Evolutionary conservation across 2,888 invertebrate genomes (phyloP), one percentile per base, ranked within the genome.

Genomic region (Sarcophaga variegata): DNA sequence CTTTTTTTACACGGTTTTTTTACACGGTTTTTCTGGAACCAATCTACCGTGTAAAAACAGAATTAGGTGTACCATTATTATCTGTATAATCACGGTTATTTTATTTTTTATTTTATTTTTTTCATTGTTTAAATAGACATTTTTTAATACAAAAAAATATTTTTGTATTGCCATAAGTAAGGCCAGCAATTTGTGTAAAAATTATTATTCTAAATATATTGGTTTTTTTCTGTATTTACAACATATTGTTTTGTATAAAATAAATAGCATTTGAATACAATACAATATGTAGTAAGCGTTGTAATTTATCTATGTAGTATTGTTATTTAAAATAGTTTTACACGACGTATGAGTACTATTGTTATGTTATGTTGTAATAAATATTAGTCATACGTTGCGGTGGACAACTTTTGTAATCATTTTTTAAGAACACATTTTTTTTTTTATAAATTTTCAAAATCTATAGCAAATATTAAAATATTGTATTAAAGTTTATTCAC

Each of bases 41-140:
- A n/a, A n/a, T n/a, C n/a, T n/a, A n/a, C n/a, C n/a, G n/a, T n/a
- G n/a, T n/a, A n/a, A n/a, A n/a, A n/a, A n/a, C n/a, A n/a, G n/a
- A n/a, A n/a, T n/a, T n/a, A n/a, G n/a, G n/a, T n/a, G n/a, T 14
- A 12, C n/a, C 47, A 67, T 70, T 70, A 78, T 78, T 70, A 66
- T 78, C 62, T 70, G 14, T 59, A 54, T 54, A 54, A 54, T 54
- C 54, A 63, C n/a, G 5, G 75, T 10, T 62, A 37, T 69, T 49
- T 47, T 25, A 12, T 82, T 63, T 76, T 81, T 22, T 45, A 20
- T 49, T 49, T 1, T 62, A n/a, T 62, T 25, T 62, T 20, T 12
- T 14, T 14, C 17, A 54, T 54, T 54, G 67, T n/a, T 45, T 27
- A n/a, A 20, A 75, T 64, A n/a, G n/a, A 6, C 20, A 47, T 14